Conservation (phyloP, 2,888 invertebrate species). For the Sipha maydis region DNA sequence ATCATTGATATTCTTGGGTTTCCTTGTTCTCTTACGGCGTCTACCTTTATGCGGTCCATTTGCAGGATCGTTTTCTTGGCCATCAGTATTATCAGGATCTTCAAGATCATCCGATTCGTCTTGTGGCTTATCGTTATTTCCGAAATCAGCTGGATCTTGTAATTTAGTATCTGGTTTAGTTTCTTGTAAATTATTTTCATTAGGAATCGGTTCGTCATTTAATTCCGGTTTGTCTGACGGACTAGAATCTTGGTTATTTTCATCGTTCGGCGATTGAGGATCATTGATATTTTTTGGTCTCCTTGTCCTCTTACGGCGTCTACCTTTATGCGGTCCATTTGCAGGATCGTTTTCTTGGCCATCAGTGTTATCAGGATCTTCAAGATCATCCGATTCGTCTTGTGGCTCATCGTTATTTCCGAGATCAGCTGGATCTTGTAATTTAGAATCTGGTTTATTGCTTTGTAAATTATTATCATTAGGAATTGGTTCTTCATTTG, state of each 20-base stretch:
- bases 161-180: too few species aligned
- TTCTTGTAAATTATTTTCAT: too few species aligned
- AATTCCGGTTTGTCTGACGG: too few species aligned
- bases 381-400: neutral
- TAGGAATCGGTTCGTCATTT: too few species aligned
- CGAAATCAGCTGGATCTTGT: too few species aligned
- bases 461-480: neutral
- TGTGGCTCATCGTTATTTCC: neutral
- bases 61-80: neutral
- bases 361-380: neutral
- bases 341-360: neutral
- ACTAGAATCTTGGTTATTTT: too few species aligned
- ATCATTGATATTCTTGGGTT: neutral
- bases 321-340: neutral
- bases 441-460: too few species aligned
- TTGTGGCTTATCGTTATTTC: too few species aligned
- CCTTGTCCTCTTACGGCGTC: neutral
- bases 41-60: neutral
- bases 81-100: neutral
- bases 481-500: neutral
- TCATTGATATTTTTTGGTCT: neutral
- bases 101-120: too few species aligned
- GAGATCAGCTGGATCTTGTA: neutral
- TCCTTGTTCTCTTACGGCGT: neutral
- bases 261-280: neutral